Conservation (phyloP, 2,888 invertebrate genomes). For the Chrysina gloriosa region DNA sequence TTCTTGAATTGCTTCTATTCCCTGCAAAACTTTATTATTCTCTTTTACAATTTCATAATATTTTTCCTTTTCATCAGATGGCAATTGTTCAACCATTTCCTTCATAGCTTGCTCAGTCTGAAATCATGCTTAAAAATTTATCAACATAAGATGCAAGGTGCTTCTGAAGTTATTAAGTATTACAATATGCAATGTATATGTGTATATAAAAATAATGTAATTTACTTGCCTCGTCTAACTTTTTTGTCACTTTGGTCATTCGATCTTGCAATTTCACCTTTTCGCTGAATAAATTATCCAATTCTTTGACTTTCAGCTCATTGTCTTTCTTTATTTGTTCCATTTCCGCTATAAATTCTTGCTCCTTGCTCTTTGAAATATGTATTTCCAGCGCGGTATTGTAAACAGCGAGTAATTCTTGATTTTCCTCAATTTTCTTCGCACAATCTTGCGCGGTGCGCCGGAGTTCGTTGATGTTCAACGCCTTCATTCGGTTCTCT, state of each 20-base stretch:
- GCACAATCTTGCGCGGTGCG: conserved; percentile 48
- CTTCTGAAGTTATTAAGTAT: background rate
- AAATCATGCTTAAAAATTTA: background rate
- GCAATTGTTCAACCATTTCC: conserved; percentile 51
- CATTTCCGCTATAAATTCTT: conserved; percentile 48
- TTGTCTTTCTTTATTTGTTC: conserved; percentile 48
- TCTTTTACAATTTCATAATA: conserved; percentile 51
- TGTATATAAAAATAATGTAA: background rate
- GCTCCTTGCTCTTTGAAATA: conserved; percentile 48
- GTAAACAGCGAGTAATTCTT: conserved; percentile 48
- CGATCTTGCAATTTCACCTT: conserved; percentile 53
- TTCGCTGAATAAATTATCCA: conserved; percentile 52
- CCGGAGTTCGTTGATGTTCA: conserved; percentile 48
- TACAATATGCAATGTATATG: background rate
- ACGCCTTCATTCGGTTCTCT: conserved; percentile 47
- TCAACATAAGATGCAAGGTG: background rate
- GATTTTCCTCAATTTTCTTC: conserved; percentile 48
- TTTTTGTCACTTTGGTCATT: conserved; percentile 48
- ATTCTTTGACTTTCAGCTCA: conserved; percentile 48
- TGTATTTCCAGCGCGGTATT: conserved; percentile 51
- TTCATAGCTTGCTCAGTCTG: conserved; percentile 48
- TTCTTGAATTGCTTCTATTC: conserved; percentile 49
- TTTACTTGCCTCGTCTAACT: conserved; percentile 50
- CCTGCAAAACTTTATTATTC: conserved; percentile 48
- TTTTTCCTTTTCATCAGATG: conserved; percentile 50